phyloP scores from a whole-genome alignment of 2,888 invertebrate genomes.

The Ligdia adustata region DNA sequence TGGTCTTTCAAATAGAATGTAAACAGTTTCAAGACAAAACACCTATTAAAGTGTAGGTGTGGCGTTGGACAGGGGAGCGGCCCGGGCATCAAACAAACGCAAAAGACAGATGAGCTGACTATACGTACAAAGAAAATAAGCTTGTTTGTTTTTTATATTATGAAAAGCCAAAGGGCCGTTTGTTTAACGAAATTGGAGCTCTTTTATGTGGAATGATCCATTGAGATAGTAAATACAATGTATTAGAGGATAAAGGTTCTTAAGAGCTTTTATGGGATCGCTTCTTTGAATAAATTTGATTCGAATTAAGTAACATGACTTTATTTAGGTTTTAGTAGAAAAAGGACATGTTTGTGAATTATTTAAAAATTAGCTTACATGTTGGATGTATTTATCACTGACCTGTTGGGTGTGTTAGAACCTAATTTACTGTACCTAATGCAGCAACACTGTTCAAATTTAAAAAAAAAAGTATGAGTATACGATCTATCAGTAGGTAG shows the following conservation, averaged over 20 bases:
- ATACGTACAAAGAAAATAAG: conserved; percentile 19
- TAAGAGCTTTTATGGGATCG: background rate
- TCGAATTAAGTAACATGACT: too few relatives aligned
- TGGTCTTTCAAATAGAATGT: background rate
- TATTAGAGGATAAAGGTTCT: conserved; percentile 4
- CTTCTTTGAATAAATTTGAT: too few relatives aligned
- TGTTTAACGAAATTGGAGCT: conserved; percentile 9
- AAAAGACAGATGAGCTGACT: conserved; percentile 25
- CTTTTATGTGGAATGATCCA: conserved; percentile 10
- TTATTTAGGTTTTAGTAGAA: too few relatives aligned
- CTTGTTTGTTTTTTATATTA: conserved; percentile 13
- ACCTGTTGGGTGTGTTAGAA: too few relatives aligned
- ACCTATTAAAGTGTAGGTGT: conserved; percentile 20
- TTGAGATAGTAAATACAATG: conserved; percentile 4
- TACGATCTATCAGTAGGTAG: too few relatives aligned
- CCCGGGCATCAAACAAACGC: conserved; percentile 26
- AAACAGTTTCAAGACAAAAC: conserved; percentile 9
- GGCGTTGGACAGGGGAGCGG: conserved; percentile 26
- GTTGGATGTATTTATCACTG: too few relatives aligned
- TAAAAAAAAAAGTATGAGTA: too few relatives aligned
- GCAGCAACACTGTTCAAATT: too few relatives aligned
- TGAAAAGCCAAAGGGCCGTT: conserved; percentile 17
- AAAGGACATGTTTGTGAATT: too few relatives aligned
- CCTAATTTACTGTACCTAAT: too few relatives aligned
- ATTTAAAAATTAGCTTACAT: too few relatives aligned